phyloP scores from a whole-genome alignment of 2,888 invertebrate genomes.

The Embidobia sp. region DNA sequence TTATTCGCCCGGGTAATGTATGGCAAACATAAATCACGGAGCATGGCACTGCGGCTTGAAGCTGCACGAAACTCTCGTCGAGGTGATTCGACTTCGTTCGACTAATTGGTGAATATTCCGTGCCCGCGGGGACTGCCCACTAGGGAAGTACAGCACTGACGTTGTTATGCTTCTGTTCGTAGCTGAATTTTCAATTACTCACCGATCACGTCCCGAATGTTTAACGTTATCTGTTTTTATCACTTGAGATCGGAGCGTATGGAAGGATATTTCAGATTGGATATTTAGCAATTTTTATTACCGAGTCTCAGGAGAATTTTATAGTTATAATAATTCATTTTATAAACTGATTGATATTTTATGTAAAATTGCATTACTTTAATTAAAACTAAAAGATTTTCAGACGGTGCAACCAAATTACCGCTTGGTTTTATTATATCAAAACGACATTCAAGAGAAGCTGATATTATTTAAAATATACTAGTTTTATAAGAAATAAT shows the following conservation, averaged over 20 bases:
- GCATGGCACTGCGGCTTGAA: constrained; percentile 72
- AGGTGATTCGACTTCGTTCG: constrained; percentile 72
- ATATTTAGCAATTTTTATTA: too few relatives aligned
- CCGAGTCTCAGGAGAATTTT: too few relatives aligned
- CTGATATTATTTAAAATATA: too few relatives aligned
- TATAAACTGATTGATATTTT: too few relatives aligned
- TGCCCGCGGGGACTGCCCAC: constrained; percentile 59
- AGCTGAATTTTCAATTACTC: constrained; percentile 52
- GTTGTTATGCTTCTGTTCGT: constrained; percentile 55
- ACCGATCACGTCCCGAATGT: constrained; percentile 26
- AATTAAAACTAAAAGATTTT: too few relatives aligned
- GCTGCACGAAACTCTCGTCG: constrained; percentile 73
- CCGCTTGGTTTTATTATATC: too few relatives aligned
- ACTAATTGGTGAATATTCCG: constrained; percentile 66
- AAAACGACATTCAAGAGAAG: too few relatives aligned
- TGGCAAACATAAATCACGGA: constrained; percentile 77
- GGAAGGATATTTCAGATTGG: too few relatives aligned
- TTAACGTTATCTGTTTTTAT: constrained; percentile 2
- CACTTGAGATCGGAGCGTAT: background rate
- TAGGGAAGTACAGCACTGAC: constrained; percentile 55
- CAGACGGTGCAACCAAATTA: too few relatives aligned
- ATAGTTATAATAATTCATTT: too few relatives aligned
- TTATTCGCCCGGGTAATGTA: constrained; percentile 80
- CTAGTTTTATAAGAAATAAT: too few relatives aligned
- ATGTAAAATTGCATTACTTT: too few relatives aligned